A percentile compares a stretch with the other conserved stretches of the same genome.
Evolutionary conservation across 2,888 invertebrate species (phyloP).

Genomic region (Calliscelio sp.): DNA sequence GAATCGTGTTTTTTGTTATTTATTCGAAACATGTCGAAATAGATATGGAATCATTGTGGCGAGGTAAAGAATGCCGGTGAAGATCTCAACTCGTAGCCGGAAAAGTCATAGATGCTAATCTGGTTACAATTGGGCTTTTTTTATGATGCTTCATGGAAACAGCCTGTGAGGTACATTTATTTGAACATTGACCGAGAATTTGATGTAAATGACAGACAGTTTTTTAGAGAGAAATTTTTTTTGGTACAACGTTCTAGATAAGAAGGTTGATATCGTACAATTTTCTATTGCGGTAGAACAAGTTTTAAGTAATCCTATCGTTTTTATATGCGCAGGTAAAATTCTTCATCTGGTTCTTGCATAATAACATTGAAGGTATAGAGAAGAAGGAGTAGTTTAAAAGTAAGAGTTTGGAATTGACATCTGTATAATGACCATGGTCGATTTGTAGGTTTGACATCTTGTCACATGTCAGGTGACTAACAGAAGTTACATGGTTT

Average conservation of each 20-base stretch:
- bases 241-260: background rate
- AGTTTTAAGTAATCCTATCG: too few relatives aligned
- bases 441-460: too few relatives aligned
- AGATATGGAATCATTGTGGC: constrained; percentile 50
- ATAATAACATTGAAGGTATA: too few relatives aligned
- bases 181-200: background rate
- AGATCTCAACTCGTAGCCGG: constrained; percentile 56
- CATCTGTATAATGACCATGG: too few relatives aligned
- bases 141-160: constrained; percentile 59
- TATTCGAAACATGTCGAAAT: constrained; percentile 68
- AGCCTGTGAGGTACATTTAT: constrained; percentile 44
- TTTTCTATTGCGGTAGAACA: too few relatives aligned
- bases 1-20: constrained; percentile 63
- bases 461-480: too few relatives aligned
- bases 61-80: constrained; percentile 58
- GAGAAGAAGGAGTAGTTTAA: too few relatives aligned
- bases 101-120: constrained; percentile 69
- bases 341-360: too few relatives aligned
- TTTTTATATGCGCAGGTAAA: too few relatives aligned
- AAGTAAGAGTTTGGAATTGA: too few relatives aligned
- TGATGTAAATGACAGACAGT: constrained; percentile 3
- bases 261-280: too few relatives aligned
- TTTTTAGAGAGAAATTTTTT: background rate
- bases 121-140: constrained; percentile 54
- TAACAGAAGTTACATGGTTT: too few relatives aligned